phyloP scores from a whole-genome alignment of 2,113 vertebrate genomes.

The Amazona vittata region DNA sequence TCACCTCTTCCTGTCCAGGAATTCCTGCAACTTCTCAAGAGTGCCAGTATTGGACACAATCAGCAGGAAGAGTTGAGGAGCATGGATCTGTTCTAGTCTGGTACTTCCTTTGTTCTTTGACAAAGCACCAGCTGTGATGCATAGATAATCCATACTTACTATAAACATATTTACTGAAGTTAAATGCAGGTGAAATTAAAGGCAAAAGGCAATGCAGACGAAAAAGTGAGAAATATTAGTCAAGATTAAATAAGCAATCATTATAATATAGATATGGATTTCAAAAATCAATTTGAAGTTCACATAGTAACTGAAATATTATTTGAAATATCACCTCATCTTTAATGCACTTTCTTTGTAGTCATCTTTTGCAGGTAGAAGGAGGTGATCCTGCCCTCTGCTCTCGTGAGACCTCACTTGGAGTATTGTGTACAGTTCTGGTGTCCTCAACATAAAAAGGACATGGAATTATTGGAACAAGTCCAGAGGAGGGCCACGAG shows the following conservation, averaged over 20 bases:
- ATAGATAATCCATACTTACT: not conserved
- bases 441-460: too few species aligned
- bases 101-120: not conserved
- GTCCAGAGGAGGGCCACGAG: too few species aligned
- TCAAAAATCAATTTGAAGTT: not conserved
- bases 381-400: too few species aligned
- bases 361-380: not conserved
- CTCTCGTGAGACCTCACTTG: too few species aligned
- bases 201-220: not conserved
- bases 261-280: not conserved
- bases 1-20: not conserved
- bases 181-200: not conserved
- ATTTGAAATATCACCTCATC: not conserved
- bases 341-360: not conserved
- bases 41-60: not conserved
- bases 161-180: not conserved
- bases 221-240: not conserved
- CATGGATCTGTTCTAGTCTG: not conserved
- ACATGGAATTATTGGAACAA: too few species aligned
- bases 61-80: not conserved
- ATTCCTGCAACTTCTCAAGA: not conserved
- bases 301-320: not conserved
- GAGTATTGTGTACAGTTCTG: too few species aligned
- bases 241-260: not conserved
- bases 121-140: not conserved